Percentiles rank a stretch among this genome's conserved stretches.
Evolutionary conservation across 1,140 invertebrate genomes (phyloP).

Genomic region (Odontomachus brunneus): DNA sequence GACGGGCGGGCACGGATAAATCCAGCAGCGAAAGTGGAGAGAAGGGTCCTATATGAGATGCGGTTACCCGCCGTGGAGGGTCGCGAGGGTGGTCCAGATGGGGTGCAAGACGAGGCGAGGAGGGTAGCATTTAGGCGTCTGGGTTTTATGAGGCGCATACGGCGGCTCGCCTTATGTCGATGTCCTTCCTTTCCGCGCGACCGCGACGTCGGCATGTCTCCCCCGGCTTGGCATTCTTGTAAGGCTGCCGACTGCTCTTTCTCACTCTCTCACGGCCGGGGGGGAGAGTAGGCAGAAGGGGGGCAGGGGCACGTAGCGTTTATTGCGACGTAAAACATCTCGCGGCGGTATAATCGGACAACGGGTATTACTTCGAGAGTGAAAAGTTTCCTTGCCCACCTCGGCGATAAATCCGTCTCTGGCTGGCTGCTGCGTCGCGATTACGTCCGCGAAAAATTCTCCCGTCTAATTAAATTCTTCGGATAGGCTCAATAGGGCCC

Average conservation of each 20-base stretch:
- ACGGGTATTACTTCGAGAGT: slow-evolving; percentile 25
- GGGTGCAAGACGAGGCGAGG: slow-evolving; percentile 21
- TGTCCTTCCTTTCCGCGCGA: background rate
- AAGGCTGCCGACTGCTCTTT: background rate
- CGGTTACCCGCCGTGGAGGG: slow-evolving; percentile 38
- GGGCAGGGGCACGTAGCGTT: slow-evolving; percentile 25
- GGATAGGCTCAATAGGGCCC: background rate
- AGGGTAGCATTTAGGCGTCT: slow-evolving; percentile 62
- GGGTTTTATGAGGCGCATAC: slow-evolving; percentile 72
- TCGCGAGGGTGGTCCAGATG: slow-evolving; percentile 53
- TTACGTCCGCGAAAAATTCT: slow-evolving; percentile 5
- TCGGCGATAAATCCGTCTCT: slow-evolving; percentile 27
- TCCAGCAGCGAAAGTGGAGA: slow-evolving; percentile 29
- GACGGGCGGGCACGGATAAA: slow-evolving; percentile 21
- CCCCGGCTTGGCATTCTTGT: slow-evolving; percentile 48
- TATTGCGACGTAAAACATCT: slow-evolving; percentile 40
- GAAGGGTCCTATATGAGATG: slow-evolving; percentile 37
- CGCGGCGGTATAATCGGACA: slow-evolving; percentile 25
- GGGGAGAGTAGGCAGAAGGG: too few relatives aligned
- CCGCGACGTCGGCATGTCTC: background rate
- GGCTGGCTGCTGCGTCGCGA: background rate
- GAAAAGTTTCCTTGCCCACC: slow-evolving; percentile 39
- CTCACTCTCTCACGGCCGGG: background rate
- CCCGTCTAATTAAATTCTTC: slow-evolving; percentile 45
- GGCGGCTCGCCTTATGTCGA: slow-evolving; percentile 36